Conservation (phyloP, 2,113 vertebrate species). For the Spilogale gracilis region DNA sequence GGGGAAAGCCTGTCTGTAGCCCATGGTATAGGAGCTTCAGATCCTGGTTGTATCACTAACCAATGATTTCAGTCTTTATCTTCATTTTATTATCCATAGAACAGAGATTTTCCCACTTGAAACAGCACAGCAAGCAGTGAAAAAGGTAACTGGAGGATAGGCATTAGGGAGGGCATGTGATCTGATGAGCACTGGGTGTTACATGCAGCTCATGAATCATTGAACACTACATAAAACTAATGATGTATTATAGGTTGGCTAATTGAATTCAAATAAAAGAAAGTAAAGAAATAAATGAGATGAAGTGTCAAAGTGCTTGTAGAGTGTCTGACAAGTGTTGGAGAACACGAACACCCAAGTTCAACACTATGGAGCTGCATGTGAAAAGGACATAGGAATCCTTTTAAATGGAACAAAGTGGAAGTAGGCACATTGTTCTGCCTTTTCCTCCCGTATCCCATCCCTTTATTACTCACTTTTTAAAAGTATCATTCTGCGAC, state of each 20-base stretch:
- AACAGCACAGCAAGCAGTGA: not conserved
- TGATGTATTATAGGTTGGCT: no score
- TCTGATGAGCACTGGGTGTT: no score
- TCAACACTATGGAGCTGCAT: no score
- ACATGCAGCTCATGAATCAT: no score
- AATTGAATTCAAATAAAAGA: no score
- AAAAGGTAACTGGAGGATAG: no score
- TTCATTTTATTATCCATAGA: not conserved
- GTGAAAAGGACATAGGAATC: not conserved
- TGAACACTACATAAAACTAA: no score
- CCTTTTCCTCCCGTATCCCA: not conserved
- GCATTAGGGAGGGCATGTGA: no score
- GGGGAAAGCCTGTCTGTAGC: not conserved
- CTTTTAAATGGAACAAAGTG: not conserved
- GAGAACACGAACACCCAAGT: accelerated
- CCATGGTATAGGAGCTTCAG: not conserved
- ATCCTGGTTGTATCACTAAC: not conserved
- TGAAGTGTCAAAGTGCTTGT: not conserved
- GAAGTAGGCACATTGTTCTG: not conserved
- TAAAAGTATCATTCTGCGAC: not conserved
- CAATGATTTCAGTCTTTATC: not conserved
- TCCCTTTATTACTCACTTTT: not conserved
- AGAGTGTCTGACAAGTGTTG: accelerated
- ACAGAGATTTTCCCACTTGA: not conserved
- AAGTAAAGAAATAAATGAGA: not conserved